These are phyloP conservation scores for Aldabrachelys gigantea DNA, from an alignment of 2,113 vertebrate genomes.

Conservation along the genomic window DNA sequence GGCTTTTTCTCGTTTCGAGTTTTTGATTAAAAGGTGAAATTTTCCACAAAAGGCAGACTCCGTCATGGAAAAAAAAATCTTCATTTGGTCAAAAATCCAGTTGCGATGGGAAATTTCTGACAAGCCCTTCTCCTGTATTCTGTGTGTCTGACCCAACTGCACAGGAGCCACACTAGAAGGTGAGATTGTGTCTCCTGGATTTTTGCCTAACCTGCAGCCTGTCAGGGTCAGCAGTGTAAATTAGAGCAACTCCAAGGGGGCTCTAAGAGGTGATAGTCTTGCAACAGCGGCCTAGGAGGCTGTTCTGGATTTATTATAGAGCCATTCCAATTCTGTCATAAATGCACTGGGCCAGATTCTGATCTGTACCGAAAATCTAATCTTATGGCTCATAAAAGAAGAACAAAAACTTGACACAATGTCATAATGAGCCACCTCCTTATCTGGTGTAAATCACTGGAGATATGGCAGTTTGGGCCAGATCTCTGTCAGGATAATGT, in stretches of 20 bases:
- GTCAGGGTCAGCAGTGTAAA: neutral
- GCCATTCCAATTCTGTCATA: no score
- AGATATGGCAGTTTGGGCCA: neutral
- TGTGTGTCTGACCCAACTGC: neutral
- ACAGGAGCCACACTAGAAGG: neutral
- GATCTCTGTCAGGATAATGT: neutral
- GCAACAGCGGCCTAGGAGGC: neutral
- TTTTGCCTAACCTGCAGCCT: neutral
- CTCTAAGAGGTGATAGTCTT: neutral
- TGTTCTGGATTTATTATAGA: neutral
- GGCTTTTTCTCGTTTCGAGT: neutral
- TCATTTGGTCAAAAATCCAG: neutral
- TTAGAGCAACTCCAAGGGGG: neutral
- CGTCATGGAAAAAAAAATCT: neutral
- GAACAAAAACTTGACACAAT: neutral
- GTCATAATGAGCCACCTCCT: accelerated
- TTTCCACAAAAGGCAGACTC: neutral
- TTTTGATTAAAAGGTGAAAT: neutral
- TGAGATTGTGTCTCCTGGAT: neutral
- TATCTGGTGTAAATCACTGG: neutral
- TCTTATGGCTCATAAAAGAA: neutral
- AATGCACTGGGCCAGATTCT: no score
- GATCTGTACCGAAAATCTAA: neutral
- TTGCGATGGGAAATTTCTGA: neutral
- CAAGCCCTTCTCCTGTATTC: neutral